Evolutionary conservation across 2,888 invertebrate genomes (phyloP), one percentile per base, ranked within the genome.

Genomic region (Meganola albula): DNA sequence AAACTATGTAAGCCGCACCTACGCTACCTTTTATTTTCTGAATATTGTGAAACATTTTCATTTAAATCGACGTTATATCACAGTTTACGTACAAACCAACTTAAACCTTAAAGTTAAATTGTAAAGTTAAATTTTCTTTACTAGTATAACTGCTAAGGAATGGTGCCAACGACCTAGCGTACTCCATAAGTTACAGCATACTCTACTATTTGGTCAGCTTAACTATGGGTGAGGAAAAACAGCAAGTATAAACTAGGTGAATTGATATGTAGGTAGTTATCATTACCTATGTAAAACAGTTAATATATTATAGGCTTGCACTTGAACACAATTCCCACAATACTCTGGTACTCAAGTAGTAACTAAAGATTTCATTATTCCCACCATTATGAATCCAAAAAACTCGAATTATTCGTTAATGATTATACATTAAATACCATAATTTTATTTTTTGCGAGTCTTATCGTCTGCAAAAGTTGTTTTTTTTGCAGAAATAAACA

Each of bases 121-220:
- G n/a, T 43, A 40, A 31, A 39, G 48, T 40, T 27, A 24, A 10
- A 14, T 29, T 48, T 48, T 12, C 23, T 31, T 31, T 34, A 34
- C 13, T 8, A n/a, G 16, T 12, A 18, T 32, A 26, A 27, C 39
- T 39, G n/a, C 42, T 41, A 42, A 33, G 53, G 58, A 71, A 66
- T 66, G 64, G 65, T 63, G 75, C 58, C 72, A 62, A 61, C 40
- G 72, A 69, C 65, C 74, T 33, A 48, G 36, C 49, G 45, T 49
- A 46, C 58, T 41, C 51, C 60, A 60, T 63, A 63, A 58, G 61
- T 56, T 54, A 63, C 63, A 60, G n/a, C n/a, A n/a, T n/a, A n/a
- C n/a, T n/a, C n/a, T 59, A 60, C 61, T 65, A 58, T 58, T 65
- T 61, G 54, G 55, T 50, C 53, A 31, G 48, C 53, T 56, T 16